Base-by-base conservation (phyloP, 2,888 invertebrate genomes). In the Maniola hyperantus region DNA sequence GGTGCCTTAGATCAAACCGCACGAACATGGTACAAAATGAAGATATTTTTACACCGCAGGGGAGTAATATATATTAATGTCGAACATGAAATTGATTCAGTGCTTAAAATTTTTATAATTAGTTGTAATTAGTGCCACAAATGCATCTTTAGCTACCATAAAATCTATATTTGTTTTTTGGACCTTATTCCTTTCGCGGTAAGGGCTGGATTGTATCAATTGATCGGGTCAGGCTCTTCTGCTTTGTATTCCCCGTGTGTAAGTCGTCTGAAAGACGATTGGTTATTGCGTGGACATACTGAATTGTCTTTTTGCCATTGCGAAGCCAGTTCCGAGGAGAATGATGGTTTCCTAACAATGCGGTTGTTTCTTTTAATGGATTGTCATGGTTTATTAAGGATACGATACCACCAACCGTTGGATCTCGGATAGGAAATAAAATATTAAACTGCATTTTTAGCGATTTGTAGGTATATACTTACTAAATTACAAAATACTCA, bases 41-140 rank as follows among this genome's bases (percentile, higher is more conserved):
- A 75, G 73, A 75, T 71, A 74, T 76, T 73, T 75, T 74, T 73
- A 65, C 70, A 63, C 64, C 18, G 63, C 66, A 65, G 66, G 72
- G 69, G 70, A 69, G 62, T 69, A 65, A 65, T 65, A 65, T 68
- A 50, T 71, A 61, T 65, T 69, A 67, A 69, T 67, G 71, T 69
- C 63, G 65, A 55, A 66, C 69, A 72, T 74, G 69, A 72, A 70
- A 72, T 72, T 71, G 71, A 73, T 73, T 65, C 60, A 69, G 55
- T 44, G 71, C 51, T 68, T 71, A 69, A 70, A 69, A 68, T 72
- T 63, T 58, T 65, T 67, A 54, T 60, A 71, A 69, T 73, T 73
- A 70, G 69, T 66, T 54, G 67, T 72, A 71, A 74, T 74, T 74
- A 72, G 71, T 73, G 63, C 65, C 63, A 62, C 57, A 54, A 58